phyloP scores from a whole-genome alignment of 1,140 invertebrate species.

The Belonocnema kinseyi region DNA sequence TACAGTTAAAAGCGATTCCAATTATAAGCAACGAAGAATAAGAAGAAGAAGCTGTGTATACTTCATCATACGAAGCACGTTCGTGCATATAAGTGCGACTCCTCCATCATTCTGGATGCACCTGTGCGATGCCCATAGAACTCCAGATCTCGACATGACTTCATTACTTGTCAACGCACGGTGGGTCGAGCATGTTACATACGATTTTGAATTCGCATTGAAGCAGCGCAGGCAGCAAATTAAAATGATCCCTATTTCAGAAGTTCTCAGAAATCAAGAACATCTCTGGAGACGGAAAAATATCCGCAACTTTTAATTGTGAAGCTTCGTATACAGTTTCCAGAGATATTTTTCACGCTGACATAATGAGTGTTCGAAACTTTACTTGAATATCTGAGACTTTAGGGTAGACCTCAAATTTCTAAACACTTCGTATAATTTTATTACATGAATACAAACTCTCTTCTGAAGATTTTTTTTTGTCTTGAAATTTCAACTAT shows the following conservation, averaged over 20 bases:
- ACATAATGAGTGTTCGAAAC: too few relatives aligned
- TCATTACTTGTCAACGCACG: constrained; percentile 29
- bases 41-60: background rate
- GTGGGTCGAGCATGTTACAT: constrained; percentile 18
- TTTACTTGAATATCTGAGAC: too few relatives aligned
- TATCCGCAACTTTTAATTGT: too few relatives aligned
- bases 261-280: constrained; percentile 1
- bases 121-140: constrained; percentile 22
- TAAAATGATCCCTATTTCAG: constrained; percentile 21
- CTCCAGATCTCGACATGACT: constrained; percentile 8
- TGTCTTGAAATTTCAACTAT: too few relatives aligned
- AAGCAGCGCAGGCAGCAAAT: constrained; percentile 18
- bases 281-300: background rate
- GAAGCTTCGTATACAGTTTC: too few relatives aligned
- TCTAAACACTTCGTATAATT: too few relatives aligned
- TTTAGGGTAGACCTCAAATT: too few relatives aligned
- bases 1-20: constrained; percentile 17
- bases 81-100: constrained; percentile 27
- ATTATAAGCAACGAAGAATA: constrained; percentile 17
- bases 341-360: too few relatives aligned
- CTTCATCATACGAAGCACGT: constrained; percentile 19
- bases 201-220: constrained; percentile 22
- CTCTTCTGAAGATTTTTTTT: too few relatives aligned
- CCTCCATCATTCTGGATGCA: constrained; percentile 15
- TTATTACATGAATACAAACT: too few relatives aligned